Base-by-base conservation (phyloP, 2,888 invertebrate genomes). In the Clunio marinus region DNA sequence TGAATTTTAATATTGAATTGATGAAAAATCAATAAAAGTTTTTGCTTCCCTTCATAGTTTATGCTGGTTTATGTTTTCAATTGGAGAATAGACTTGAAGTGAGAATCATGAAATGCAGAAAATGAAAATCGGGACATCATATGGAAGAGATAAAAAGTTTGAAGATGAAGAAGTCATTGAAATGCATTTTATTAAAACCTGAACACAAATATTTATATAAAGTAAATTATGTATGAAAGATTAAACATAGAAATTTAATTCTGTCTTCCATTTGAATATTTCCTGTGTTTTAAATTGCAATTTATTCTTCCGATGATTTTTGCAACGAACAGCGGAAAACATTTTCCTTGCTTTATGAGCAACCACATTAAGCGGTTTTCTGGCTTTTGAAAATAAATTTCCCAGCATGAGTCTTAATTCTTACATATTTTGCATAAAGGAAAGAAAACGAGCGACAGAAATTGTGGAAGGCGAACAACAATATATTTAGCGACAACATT, bases 401-500 rank as follows among this genome's bases (percentile, higher is more conserved):
- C 2, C n/a, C 2, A 8, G 7, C 51, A 20, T 8, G 20, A 51
- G 17, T 51, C 51, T 20, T 51, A 51, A 51, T 20, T 51, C 22
- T 17, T 51, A n/a, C n/a, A n/a, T n/a, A n/a, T n/a, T n/a, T n/a
- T 17, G 10, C 3, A 20, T 8, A 20, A 51, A 22, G 22, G 8
- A 51, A 51, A 51, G 17, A 4, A 51, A 17, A 17, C 20, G 20
- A 41, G 51, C 51, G 51, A 51, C 51, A 20, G 8, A 51, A 51
- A 41, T 41, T 41, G n/a, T 41, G 15, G 51, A 51, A 51, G 20
- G 22, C 8, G 51, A 51, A 17, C 17, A 7, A 10, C 10, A 17
- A 51, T 51, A 17, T 8, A 17, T 41, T 60, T 41, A 59, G 41
- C 35, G 37, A 25, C 57, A 41, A 37, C 60, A 24, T 60, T 60